Base-by-base conservation (phyloP, 2,888 invertebrate genomes). In the Uropetala carovei region DNA sequence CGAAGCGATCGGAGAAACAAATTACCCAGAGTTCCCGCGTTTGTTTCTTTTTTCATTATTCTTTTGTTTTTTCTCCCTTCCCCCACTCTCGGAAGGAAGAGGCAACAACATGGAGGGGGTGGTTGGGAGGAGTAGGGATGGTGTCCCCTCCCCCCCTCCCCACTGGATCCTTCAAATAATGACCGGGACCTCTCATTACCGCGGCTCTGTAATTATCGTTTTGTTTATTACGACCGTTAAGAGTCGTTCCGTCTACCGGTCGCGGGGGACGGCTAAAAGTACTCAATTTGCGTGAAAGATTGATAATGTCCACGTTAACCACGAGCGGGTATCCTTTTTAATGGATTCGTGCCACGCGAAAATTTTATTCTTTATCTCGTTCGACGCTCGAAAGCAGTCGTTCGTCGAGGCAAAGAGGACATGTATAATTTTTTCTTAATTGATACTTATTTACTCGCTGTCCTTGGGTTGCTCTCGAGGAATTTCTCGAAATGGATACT, bases 241-340 rank as follows among this genome's bases (percentile, higher is more conserved):
- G 43, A 11, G 64, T 18, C 16, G 14, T 64, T 16, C 64, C 64
- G 16, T 68, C 68, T 68, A 68, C 68, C 68, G 68, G 22, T 68
- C 68, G 68, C 68, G 68, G 22, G 22, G 43, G 68, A 68, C 22
- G 68, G 16, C 75, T 75, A 27, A 75, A n/a, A 75, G 27, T 27
- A 27, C 27, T 75, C 75, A 75, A 75, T 75, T 27, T 75, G 75
- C 75, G 68, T 68, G 75, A 27, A 75, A 27, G 75, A 75, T 75
- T 75, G 27, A 75, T 75, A 68, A 68, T 68, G 68, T 43, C n/a
- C 14, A 64, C 68, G 68, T 43, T 43, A 43, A 43, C 43, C 43
- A 3, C 1, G n/a, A 18, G 68, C 68, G 68, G 22, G 68, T 22
- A 8, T 43, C 75, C 22, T 27, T 75, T n/a, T 75, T 75, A 75